Percentiles rank a stretch among this genome's conserved stretches.
These are phyloP conservation scores for Heterotis niloticus DNA, from an alignment of 2,113 vertebrate species.

Conservation along the genomic window DNA sequence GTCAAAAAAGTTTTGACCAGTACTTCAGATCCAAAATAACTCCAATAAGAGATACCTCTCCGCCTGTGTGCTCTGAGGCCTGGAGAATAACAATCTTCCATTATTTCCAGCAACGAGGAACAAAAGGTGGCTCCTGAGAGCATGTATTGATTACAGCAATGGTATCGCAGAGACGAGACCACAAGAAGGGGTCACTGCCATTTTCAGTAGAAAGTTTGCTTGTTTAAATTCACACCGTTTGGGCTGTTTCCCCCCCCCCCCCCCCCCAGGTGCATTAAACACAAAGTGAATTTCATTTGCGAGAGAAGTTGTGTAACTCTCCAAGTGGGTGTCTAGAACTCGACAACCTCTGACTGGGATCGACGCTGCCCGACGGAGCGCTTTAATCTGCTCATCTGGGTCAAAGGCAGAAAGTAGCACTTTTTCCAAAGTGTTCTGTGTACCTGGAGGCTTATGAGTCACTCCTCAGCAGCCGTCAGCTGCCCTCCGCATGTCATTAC, in stretches of 20 bases:
- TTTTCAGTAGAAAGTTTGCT: slow-evolving; percentile 73
- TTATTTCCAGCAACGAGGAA: slow-evolving; percentile 71
- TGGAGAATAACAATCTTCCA: slow-evolving; percentile 69
- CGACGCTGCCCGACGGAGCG: slow-evolving; percentile 53
- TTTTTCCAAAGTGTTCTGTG: slow-evolving; percentile 50
- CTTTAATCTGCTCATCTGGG: slow-evolving; percentile 63
- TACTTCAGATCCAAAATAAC: slow-evolving; percentile 41
- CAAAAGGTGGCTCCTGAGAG: slow-evolving; percentile 70
- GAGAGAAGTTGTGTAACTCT: slow-evolving; percentile 66
- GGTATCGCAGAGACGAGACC: slow-evolving; percentile 67
- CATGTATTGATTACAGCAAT: slow-evolving; percentile 74
- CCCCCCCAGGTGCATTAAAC: slow-evolving; percentile 53
- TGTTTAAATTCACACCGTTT: slow-evolving; percentile 66
- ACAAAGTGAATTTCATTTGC: slow-evolving; percentile 58
- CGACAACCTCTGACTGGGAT: slow-evolving; percentile 56
- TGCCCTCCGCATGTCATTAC: slow-evolving; percentile 53
- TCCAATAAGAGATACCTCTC: slow-evolving; percentile 59
- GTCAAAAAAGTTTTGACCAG: slow-evolving; percentile 7
- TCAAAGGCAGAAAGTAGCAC: slow-evolving; percentile 47
- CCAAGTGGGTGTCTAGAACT: slow-evolving; percentile 66
- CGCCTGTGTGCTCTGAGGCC: slow-evolving; percentile 63
- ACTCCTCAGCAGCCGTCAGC: slow-evolving; percentile 38
- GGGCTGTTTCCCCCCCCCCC: slow-evolving; percentile 47
- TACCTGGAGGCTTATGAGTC: slow-evolving; percentile 56
- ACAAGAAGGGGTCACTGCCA: slow-evolving; percentile 63